Evolutionary conservation across 2,797 vertebrate species (phyloP), one percentile per base, ranked within the genome.

Genomic region (Spea hammondii): DNA sequence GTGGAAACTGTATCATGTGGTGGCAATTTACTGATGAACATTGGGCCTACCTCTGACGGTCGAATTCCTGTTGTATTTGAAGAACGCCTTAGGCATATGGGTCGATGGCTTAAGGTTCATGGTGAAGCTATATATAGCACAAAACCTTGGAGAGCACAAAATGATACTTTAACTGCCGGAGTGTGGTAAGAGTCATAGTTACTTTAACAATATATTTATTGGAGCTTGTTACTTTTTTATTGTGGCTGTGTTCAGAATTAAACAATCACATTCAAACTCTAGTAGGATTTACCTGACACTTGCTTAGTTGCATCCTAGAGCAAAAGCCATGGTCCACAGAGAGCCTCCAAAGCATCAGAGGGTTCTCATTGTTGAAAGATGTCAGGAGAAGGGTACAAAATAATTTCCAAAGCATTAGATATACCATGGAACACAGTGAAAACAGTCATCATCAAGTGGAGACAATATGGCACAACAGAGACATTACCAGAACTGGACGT

Each of bases 21-120:
- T 12, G 98, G 97, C 73, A 99, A 99, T 87, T 87, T 99, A 78
- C 85, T 99, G 87, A 86, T 99, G 95, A 99, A 99, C 70, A 77
- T 99, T 0, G 97, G 96, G 0, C 96, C 97, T 70, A 97, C 95
- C 2, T 92, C 89, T 0, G 96, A 99, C 0, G 98, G 98, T 0
- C 91, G 87, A 67, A 95, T 99, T 3, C 8, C 91, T n/a, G 90
- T 93, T 3, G 82, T 98, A 86, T 98, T 95, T 65, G 95, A 99
- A 90, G 97, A 99, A 83, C 93, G 97, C 51, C 88, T 99, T 84
- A 89, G 90, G 84, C 95, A 99, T 88, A 89, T 99, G 91, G 98
- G 98, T 4, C 83, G 84, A 80, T 99, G 98, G 97, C 90, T 99
- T 80, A 81, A 86, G 71, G 92, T 99, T 82, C 99, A 98, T 0